Conservation (phyloP, 2,797 vertebrate genomes). For the Esox masquinongy region DNA sequence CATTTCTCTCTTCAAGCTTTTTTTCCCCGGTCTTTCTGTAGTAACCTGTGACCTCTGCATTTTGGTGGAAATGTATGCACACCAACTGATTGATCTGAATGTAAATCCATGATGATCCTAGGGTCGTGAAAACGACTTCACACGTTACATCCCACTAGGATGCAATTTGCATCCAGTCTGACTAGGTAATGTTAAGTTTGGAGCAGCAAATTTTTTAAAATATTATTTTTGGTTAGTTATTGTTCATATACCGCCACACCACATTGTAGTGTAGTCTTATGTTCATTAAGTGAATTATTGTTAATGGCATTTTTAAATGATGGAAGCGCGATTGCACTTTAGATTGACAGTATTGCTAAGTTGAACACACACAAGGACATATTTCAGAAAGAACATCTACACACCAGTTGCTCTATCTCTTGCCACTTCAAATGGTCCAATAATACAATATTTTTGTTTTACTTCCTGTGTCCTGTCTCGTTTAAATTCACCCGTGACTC, state of each 20-base stretch:
- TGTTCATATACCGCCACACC: background rate
- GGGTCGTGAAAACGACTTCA: background rate
- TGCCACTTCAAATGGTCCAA: constrained; percentile 21
- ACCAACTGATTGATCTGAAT: background rate
- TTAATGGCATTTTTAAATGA: background rate
- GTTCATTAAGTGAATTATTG: background rate
- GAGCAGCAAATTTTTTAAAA: background rate
- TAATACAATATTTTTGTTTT: background rate
- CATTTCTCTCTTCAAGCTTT: background rate
- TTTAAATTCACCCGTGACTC: constrained; percentile 50
- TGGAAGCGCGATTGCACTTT: constrained; percentile 3
- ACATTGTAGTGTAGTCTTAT: constrained; percentile 13
- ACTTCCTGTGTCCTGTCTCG: background rate
- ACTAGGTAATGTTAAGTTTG: background rate
- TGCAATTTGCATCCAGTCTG: background rate
- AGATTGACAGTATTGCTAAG: constrained; percentile 4
- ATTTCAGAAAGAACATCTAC: too few species aligned
- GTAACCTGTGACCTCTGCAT: background rate
- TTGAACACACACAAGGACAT: background rate
- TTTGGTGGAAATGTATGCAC: too few species aligned
- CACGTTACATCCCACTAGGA: background rate
- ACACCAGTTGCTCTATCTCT: too few species aligned
- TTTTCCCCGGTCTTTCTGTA: background rate
- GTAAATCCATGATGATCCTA: background rate
- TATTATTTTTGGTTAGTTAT: background rate